Evolutionary conservation across 2,797 vertebrate species (phyloP), one percentile per base, ranked within the genome.

Genomic region (Petrocephalus sullivani): DNA sequence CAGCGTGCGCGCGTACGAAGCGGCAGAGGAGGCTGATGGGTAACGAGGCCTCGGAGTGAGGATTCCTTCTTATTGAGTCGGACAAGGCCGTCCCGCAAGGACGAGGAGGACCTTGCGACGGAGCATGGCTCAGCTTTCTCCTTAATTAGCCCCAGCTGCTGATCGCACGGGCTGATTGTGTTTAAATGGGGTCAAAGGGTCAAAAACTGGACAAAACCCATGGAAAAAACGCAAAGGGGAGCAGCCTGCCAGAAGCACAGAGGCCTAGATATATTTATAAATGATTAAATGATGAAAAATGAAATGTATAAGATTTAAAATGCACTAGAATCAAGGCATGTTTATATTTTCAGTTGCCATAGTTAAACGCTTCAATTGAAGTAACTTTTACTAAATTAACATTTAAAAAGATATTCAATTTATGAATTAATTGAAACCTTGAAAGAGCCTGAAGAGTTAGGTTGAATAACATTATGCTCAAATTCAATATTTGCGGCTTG

Each of bases 1-100:
- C 10, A 37, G 23, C 10, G 58, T 87, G 51, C 81, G 41, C 61
- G 12, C 28, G 71, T 53, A 92, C 94, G 92, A 92, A 90, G 92
- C 91, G 90, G 89, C 21, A 56, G 90, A 89, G 81, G 71, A 88
- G 90, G 91, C 82, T 14, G 83, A 87, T 90, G 85, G 87, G 67
- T 75, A 90, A 89, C 8, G 54, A 89, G 87, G 88, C 91, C 92
- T 92, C 83, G 89, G 91, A 89, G 67, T 51, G 41, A 78, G 82
- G 85, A 75, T 86, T 87, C 61, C 19, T 51, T 19, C 54, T n/a
- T 54, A 86, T 87, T 84, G 89, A 78, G 16, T 71, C 37, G 56
- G 67, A 87, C 49, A 87, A 51, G 87, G 12, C 85, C 67, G 14
- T 87, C 23, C 49, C 71, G 86, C 12, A 49, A 78, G 71, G 71